phyloP scores from a whole-genome alignment of 2,113 vertebrate genomes.

The Sorex fumeus region DNA sequence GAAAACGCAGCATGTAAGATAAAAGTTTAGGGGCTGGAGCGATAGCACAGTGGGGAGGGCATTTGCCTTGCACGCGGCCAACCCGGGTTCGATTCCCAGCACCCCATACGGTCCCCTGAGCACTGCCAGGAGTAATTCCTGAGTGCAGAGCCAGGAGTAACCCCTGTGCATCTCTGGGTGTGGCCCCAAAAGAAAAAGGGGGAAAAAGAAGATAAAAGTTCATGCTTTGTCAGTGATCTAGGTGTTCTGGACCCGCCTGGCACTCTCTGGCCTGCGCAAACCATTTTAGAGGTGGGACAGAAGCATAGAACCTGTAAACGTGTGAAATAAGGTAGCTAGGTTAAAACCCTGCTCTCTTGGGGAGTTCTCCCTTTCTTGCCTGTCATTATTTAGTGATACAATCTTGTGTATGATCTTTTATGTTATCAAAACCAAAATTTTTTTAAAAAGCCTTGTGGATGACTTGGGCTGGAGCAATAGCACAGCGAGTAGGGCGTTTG shows the following conservation, averaged over 20 bases:
- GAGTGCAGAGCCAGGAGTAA: too few species aligned
- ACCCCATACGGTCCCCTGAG: too few species aligned
- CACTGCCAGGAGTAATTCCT: too few species aligned
- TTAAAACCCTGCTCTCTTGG: not conserved
- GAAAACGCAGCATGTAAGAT: not conserved
- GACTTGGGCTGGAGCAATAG: too few species aligned
- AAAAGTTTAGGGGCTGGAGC: too few species aligned
- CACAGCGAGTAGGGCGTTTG: too few species aligned
- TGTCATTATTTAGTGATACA: constrained; percentile 5
- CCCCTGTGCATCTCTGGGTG: too few species aligned
- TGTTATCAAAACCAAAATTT: not conserved
- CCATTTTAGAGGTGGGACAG: not conserved
- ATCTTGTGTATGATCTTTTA: not conserved
- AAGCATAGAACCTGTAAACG: not conserved
- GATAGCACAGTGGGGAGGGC: too few species aligned
- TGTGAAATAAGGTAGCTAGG: not conserved
- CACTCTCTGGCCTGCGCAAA: not conserved
- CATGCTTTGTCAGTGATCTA: not conserved
- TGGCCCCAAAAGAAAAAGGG: too few species aligned
- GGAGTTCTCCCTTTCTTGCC: not conserved
- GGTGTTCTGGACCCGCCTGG: not conserved
- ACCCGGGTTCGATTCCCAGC: too few species aligned
- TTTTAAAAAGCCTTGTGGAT: not conserved
- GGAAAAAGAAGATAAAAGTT: not conserved
- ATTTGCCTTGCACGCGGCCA: too few species aligned